These are phyloP conservation scores for Bombus superbus DNA, from an alignment of 1,140 invertebrate genomes.

Conservation along the genomic window DNA sequence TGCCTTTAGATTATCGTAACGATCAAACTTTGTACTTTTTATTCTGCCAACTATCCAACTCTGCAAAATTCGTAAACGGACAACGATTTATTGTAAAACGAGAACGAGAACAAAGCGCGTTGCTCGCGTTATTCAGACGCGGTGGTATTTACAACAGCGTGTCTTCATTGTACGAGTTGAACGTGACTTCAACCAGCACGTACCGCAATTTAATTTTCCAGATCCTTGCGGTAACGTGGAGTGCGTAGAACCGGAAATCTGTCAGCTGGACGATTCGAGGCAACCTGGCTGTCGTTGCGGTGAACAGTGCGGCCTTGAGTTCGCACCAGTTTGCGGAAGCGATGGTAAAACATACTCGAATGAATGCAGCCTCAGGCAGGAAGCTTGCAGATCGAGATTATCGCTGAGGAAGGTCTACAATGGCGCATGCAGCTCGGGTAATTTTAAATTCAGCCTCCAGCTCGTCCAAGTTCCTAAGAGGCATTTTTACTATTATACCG, in stretches of 20 bases:
- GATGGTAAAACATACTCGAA: constrained; percentile 94
- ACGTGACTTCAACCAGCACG: constrained; percentile 18
- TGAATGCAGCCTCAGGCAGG: constrained; percentile 90
- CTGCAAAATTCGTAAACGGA: neutral
- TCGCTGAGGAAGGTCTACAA: constrained; percentile 90
- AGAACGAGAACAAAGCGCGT: neutral
- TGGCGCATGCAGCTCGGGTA: constrained; percentile 91
- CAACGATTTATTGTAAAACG: neutral
- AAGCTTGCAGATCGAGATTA: constrained; percentile 89
- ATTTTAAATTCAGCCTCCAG: constrained; percentile 32
- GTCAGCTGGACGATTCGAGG: constrained; percentile 90
- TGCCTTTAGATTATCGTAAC: neutral
- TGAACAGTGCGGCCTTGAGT: constrained; percentile 90
- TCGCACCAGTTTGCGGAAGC: constrained; percentile 92
- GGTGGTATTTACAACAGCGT: neutral
- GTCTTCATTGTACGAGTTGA: neutral
- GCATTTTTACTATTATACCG: neutral
- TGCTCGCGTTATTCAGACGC: neutral
- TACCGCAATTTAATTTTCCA: constrained; percentile 80
- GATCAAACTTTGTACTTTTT: too few species aligned
- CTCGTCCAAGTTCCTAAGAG: neutral
- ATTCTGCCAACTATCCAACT: neutral
- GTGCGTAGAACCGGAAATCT: constrained; percentile 92
- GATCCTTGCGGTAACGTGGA: constrained; percentile 91
- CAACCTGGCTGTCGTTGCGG: constrained; percentile 91